These are phyloP conservation scores for Nautilus pompilius DNA, from an alignment of 1,140 invertebrate genomes.

Conservation along the genomic window DNA sequence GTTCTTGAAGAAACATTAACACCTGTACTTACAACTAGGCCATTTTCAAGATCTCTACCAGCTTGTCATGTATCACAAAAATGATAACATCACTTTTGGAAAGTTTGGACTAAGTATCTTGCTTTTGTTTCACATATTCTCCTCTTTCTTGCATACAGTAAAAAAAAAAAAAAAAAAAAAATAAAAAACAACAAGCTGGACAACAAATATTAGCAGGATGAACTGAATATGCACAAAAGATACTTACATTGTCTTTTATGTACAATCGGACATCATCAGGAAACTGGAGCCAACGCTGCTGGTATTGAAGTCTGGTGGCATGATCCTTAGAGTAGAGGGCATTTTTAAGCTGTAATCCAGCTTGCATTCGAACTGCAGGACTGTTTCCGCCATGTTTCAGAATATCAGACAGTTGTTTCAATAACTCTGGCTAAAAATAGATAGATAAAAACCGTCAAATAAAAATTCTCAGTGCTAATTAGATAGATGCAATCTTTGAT, in stretches of 20 bases:
- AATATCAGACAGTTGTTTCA: constrained; percentile 91
- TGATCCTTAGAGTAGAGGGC: constrained; percentile 94
- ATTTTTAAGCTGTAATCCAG: constrained; percentile 98
- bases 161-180: background rate
- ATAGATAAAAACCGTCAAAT: too few species aligned
- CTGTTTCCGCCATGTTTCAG: constrained; percentile 84
- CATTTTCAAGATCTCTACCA: too few species aligned
- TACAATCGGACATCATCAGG: constrained; percentile 79
- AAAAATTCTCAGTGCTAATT: too few species aligned
- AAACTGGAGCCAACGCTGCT: constrained; percentile 88
- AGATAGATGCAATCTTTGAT: too few species aligned
- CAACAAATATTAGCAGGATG: too few species aligned
- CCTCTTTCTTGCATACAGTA: background rate
- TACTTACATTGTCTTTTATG: constrained; percentile 93
- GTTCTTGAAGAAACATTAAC: too few species aligned
- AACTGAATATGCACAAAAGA: background rate
- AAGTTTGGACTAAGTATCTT: background rate
- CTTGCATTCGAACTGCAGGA: constrained; percentile 93
- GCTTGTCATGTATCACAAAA: too few species aligned
- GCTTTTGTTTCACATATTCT: background rate
- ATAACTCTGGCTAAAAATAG: constrained; percentile 75
- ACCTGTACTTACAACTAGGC: too few species aligned
- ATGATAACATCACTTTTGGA: too few species aligned
- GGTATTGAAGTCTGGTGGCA: constrained; percentile 75
- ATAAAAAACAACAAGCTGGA: background rate